Conservation (phyloP, 2,113 vertebrate species). For the Ginglymostoma cirratum region DNA sequence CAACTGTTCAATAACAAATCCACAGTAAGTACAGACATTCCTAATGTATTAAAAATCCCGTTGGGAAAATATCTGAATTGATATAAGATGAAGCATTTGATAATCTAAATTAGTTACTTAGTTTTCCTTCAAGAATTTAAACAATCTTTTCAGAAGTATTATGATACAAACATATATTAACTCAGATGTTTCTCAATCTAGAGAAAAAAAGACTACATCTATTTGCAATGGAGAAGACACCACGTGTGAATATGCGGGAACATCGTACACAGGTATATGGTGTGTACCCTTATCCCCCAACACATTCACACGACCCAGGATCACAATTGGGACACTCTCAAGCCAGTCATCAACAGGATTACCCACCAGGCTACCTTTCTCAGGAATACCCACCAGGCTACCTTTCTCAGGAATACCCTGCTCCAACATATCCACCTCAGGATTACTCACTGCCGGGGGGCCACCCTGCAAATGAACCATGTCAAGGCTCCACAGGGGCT, state of each 20-base stretch:
- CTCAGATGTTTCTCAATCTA: not conserved
- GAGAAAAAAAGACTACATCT: not conserved
- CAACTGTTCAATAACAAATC: not conserved
- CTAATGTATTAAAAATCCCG: not conserved
- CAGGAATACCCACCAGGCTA: not conserved
- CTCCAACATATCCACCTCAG: constrained; percentile 37
- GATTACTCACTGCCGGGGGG: constrained; percentile 41
- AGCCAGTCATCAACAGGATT: not conserved
- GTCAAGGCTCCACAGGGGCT: constrained; percentile 33
- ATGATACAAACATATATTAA: not conserved
- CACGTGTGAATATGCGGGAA: not conserved
- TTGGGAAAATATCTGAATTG: not conserved
- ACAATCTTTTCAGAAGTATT: not conserved
- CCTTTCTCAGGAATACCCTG: not conserved
- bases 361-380: too few species aligned
- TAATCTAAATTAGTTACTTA: not conserved
- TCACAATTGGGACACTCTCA: not conserved
- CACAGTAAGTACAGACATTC: not conserved
- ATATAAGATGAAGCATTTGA: not conserved
- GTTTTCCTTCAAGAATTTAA: not conserved
- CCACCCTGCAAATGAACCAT: constrained; percentile 43
- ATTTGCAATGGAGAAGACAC: not conserved
- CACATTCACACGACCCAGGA: not conserved
- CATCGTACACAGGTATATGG: not conserved
- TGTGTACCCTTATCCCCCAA: not conserved